These are phyloP conservation scores for Pogonophryne albipinna DNA, from an alignment of 2,797 vertebrate species.

Conservation along the genomic window DNA sequence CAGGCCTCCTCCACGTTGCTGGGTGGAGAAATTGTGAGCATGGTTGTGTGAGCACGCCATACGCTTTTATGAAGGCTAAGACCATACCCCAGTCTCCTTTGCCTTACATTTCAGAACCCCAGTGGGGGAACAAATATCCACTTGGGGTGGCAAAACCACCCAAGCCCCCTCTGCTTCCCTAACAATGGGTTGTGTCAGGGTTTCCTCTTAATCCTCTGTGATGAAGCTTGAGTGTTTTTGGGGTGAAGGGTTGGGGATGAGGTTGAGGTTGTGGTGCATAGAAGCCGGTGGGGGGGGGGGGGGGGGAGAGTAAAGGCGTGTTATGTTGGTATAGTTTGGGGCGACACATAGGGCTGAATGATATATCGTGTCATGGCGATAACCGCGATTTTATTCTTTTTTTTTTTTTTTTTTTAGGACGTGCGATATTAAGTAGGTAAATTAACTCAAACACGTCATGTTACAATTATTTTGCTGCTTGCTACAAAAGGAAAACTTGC, in stretches of 20 bases:
- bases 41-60: constrained; percentile 43
- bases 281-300: constrained; percentile 25
- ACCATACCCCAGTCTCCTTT: constrained; percentile 54
- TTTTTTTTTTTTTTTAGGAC: no score
- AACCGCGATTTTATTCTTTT: no score
- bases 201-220: constrained; percentile 83
- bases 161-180: constrained; percentile 71
- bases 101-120: constrained; percentile 67
- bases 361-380: no score
- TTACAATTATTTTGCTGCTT: no score
- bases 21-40: constrained; percentile 35
- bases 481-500: no score
- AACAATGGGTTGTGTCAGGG: constrained; percentile 82
- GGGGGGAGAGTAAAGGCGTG: constrained; percentile 3
- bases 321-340: constrained; percentile 55
- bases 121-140: constrained; percentile 62
- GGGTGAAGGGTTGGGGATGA: constrained; percentile 61
- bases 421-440: no score
- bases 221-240: constrained; percentile 79
- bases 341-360: background rate
- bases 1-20: constrained; percentile 24
- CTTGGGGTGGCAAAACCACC: constrained; percentile 75
- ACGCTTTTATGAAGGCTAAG: constrained; percentile 49
- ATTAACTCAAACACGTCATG: no score
- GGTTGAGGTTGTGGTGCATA: constrained; percentile 57